Evolutionary conservation across 2,888 invertebrate genomes (phyloP).

Genomic region (Stomorhina lunata): DNA sequence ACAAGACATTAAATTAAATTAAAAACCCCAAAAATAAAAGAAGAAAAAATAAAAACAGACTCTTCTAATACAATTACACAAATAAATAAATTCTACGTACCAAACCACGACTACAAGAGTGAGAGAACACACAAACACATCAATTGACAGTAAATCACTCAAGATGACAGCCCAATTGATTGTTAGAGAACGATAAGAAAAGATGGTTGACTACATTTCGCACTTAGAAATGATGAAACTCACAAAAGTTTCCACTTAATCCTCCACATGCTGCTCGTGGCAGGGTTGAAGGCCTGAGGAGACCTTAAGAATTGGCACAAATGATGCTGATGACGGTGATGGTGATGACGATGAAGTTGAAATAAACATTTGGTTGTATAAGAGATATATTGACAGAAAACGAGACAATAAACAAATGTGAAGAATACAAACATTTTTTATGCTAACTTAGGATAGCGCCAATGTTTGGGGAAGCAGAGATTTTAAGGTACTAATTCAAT

Average conservation of each 20-base stretch:
- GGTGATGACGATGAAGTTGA: constrained; percentile 10
- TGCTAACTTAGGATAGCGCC: constrained; percentile 51
- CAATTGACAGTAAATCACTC: constrained; percentile 78
- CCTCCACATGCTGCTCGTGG: not conserved
- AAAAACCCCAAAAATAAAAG: constrained; percentile 1
- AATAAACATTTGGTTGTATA: constrained; percentile 12
- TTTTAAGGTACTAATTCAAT: not conserved
- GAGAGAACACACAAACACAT: constrained; percentile 38
- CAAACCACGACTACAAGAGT: not conserved
- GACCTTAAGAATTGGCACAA: constrained; percentile 36
- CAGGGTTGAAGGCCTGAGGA: constrained; percentile 48
- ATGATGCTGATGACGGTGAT: not conserved
- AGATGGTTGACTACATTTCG: constrained; percentile 74
- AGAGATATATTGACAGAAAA: constrained; percentile 48
- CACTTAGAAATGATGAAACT: constrained; percentile 69
- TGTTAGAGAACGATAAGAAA: constrained; percentile 76
- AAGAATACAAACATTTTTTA: too few species aligned
- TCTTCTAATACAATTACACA: too few species aligned
- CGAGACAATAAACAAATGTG: constrained; percentile 45
- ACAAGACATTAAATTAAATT: constrained; percentile 57
- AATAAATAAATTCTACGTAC: not conserved
- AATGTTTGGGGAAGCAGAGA: not conserved
- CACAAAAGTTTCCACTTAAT: constrained; percentile 36
- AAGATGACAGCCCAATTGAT: constrained; percentile 75
- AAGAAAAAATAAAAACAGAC: constrained; percentile 9